Base-by-base conservation (phyloP, 2,113 vertebrate genomes). In the Mesoclemmys tuberculata region DNA sequence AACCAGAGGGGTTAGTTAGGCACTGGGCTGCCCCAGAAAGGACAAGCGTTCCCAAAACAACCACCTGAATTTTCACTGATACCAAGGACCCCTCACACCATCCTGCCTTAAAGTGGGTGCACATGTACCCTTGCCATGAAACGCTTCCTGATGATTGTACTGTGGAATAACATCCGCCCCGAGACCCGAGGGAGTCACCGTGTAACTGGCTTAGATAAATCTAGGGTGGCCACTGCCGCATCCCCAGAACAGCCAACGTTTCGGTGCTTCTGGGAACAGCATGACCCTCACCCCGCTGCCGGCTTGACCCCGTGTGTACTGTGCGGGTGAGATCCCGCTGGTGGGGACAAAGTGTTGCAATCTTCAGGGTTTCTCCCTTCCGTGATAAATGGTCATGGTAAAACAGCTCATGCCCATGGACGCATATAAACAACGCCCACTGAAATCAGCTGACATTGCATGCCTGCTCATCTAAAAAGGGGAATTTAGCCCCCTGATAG, bases 61-160 rank as follows among this genome's bases (percentile, higher is more conserved):
- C 4, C 19, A 8, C 4, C 24, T 16, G n/a, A 18, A 8, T 31
- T 18, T 14, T 55, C 16, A 2, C 0, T 1, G 79, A n/a, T 0
- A 1, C 61, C 18, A 26, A 10, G 3, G 77, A 51, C 78, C 61
- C 68, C 68, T 49, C 3, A 35, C 21, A 0, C 56, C 2, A 1
- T 44, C 21, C 49, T 4, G 14, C 84, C 35, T 46, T n/a, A 31
- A 1, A 2, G 29, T 24, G 10, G 46, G 0, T 10, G 48, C 6
- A 2, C 18, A 21, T 21, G 31, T 1, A 4, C 31, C 2, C 13
- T 38, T 5, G 2, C n/a, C 68, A 21, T 26, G 24, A 75, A 75
- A 44, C 41, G 12, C 71, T 41, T 18, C 29, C n/a, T 13, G 74
- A 19, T 10, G 1, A 2, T 6, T 8, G 9, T 11, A 64, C 31